Base-by-base conservation (phyloP, 2,888 invertebrate genomes). In the Harpagoxenus sublaevis region DNA sequence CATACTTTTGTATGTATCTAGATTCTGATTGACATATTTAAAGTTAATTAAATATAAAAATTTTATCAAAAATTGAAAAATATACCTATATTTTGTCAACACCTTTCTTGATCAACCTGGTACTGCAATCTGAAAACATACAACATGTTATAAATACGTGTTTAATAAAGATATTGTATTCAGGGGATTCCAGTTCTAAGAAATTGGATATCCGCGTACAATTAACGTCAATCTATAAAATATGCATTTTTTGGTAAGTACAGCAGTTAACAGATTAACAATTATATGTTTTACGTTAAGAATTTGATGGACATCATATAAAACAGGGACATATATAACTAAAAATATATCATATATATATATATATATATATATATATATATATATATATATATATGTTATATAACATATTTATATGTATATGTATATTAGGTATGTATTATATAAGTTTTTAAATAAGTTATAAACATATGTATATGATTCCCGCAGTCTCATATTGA, bases 61-160 rank as follows among this genome's bases (percentile, higher is more conserved):
- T 31, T 75, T 23, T 45, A 60, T n/a, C 5, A 60, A 35, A 42
- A 18, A 57, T 39, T 60, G 0, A 23, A 39, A 82, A 75, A 68
- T 68, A 48, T 84, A 88, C 87, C 84, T 79, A 45, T 42, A 18
- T 60, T 65, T 28, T 68, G n/a, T 48, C 35, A 23, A 1, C 42
- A 42, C 18, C 18, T 51, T 63, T 45, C 65, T 39, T 42, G 62
- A n/a, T 89, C 84, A 89, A 68, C 90, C 86, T 84, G 86, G 83
- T 57, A 85, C 60, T 83, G 82, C 35, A 23, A 85, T 84, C 89
- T 85, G 83, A 53, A 85, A 86, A 35, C 74, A 91, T 60, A 90
- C 73, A 82, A 84, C 9, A 15, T 42, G 1, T 65, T 35, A 70
- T 85, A 55, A 87, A 84, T 77, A 84, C 62, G 57, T 86, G n/a